Conservation (phyloP, 2,113 vertebrate genomes). For the Rhineura floridana region DNA sequence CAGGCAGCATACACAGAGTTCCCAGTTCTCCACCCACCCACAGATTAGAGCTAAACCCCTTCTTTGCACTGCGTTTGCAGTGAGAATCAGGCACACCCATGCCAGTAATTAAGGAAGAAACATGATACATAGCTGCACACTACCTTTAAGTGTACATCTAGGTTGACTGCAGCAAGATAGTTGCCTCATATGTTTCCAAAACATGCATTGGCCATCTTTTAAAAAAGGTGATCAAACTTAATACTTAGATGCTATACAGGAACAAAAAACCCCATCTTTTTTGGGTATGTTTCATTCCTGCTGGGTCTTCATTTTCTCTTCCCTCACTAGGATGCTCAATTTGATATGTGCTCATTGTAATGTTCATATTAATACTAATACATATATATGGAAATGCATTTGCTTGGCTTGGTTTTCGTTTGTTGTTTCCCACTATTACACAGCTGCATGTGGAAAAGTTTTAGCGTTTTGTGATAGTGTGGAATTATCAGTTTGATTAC, state of each 20-base stretch:
- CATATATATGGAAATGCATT: neutral
- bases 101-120: neutral
- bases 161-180: neutral
- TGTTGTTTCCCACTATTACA: constrained; percentile 46
- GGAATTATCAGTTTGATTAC: constrained; percentile 28
- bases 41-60: neutral
- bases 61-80: neutral
- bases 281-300: constrained; percentile 1
- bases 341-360: constrained; percentile 37
- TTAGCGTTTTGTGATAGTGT: constrained; percentile 49
- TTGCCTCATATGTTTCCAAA: neutral
- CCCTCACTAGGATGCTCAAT: constrained; percentile 59
- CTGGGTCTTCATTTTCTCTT: constrained; percentile 65
- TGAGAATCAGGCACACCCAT: neutral
- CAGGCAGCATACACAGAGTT: neutral
- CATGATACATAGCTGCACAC: neutral
- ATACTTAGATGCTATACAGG: neutral
- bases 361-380: constrained; percentile 51
- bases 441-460: constrained; percentile 53
- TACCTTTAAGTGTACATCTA: neutral
- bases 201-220: neutral
- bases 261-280: neutral
- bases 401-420: constrained; percentile 5
- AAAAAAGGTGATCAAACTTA: neutral
- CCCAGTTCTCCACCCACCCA: neutral